Percentiles rank a stretch among this genome's conserved stretches.
Conservation (phyloP, 1,140 invertebrate species). For the Drosophila ercepeae region DNA sequence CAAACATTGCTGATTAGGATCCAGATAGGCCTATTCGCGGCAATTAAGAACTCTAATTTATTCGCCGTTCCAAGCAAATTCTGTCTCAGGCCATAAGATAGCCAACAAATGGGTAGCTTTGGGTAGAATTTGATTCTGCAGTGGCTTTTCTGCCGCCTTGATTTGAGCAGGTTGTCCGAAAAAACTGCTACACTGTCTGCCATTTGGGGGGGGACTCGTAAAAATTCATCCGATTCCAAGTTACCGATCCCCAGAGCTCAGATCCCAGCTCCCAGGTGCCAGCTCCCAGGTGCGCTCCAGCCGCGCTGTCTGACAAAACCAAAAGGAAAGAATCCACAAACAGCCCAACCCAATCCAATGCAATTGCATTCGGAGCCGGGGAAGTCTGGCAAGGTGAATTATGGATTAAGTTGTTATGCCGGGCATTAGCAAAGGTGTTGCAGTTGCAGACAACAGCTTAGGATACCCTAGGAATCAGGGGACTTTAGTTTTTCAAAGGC, state of each 20-base stretch:
- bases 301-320: constrained; percentile 49
- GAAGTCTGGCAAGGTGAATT: constrained; percentile 61
- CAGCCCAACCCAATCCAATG: constrained; percentile 14
- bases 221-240: constrained; percentile 44
- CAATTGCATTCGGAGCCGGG: constrained; percentile 21
- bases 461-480: not conserved
- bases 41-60: constrained; percentile 74
- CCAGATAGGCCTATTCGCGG: constrained; percentile 55
- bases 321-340: constrained; percentile 2
- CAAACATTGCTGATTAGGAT: constrained; percentile 60
- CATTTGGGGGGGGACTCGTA: constrained; percentile 36
- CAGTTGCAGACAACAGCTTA: constrained; percentile 31
- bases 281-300: constrained; percentile 38
- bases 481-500: not conserved
- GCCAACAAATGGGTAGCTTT: constrained; percentile 51
- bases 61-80: constrained; percentile 17
- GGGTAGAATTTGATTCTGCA: constrained; percentile 60
- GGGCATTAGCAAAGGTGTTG: constrained; percentile 73
- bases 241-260: not conserved
- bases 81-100: constrained; percentile 47
- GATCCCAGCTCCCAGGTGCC: not conserved
- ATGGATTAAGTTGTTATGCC: constrained; percentile 77
- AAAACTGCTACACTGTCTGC: constrained; percentile 6
- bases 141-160: constrained; percentile 18
- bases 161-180: constrained; percentile 72